Evolutionary conservation across 2,797 vertebrate species (phyloP).

Genomic region (Diplodus sargus): DNA sequence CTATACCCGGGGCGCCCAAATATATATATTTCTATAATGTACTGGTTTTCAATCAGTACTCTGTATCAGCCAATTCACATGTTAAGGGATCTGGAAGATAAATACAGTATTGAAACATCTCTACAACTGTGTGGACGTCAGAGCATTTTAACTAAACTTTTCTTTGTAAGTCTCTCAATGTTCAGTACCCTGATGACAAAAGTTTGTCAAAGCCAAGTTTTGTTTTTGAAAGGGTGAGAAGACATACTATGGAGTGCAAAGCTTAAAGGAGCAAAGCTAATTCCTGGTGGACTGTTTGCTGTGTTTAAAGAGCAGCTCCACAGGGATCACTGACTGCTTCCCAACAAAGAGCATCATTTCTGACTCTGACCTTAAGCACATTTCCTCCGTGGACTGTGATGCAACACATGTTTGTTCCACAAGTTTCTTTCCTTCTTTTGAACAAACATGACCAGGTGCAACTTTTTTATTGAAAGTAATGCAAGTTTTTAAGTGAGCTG

Average conservation of each 20-base stretch:
- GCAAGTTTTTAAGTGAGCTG: too few species aligned
- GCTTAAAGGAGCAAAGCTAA: neutral
- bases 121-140: neutral
- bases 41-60: too few species aligned
- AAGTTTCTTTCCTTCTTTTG: neutral
- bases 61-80: too few species aligned
- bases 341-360: conserved; percentile 23
- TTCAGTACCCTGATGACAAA: neutral
- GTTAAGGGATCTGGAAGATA: too few species aligned
- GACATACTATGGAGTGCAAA: neutral
- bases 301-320: conserved; percentile 50
- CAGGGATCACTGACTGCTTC: conserved; percentile 24
- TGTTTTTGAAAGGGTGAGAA: neutral
- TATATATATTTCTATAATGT: too few species aligned
- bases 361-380: conserved; percentile 44
- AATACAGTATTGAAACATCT: too few species aligned
- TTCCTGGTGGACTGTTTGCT: conserved; percentile 1
- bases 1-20: too few species aligned
- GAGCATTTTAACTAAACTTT: neutral
- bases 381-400: conserved; percentile 35
- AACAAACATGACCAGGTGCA: neutral
- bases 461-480: neutral
- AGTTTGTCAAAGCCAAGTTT: neutral
- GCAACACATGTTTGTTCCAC: conserved; percentile 25
- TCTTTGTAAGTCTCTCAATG: neutral